Evolutionary conservation across 2,113 vertebrate species (phyloP).

Genomic region (Saccopteryx bilineata): DNA sequence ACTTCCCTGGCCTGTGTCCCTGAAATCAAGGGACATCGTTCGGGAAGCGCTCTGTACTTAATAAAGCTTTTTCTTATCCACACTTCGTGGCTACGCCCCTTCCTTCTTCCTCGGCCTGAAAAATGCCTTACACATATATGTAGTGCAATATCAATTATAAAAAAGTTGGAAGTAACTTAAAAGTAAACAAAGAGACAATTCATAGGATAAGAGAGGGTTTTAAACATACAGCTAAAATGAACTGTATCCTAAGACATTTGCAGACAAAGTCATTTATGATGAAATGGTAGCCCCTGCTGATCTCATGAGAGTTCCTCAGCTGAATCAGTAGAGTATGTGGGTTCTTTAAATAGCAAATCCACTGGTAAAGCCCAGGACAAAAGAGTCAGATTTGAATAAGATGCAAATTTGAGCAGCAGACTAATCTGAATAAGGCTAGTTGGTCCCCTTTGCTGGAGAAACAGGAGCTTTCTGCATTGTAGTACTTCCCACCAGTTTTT

Average conservation of each 20-base stretch:
- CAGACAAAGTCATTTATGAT: not conserved
- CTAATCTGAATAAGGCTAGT: not conserved
- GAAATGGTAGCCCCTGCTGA: not conserved
- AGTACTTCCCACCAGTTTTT: not conserved
- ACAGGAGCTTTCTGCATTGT: not conserved
- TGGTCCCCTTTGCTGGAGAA: not conserved
- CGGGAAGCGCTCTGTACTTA: no score
- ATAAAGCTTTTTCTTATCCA: no score
- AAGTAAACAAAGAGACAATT: not conserved
- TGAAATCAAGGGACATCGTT: no score
- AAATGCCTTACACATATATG: no score
- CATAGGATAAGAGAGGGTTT: not conserved
- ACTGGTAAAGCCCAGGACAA: not conserved
- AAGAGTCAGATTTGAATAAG: not conserved
- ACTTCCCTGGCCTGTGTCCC: no score
- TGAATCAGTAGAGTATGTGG: rapidly evolving
- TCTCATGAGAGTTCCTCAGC: not conserved
- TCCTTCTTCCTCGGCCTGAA: no score
- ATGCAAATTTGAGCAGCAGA: not conserved
- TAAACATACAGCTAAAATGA: not conserved
- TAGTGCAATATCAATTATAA: not conserved
- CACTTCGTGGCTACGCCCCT: no score
- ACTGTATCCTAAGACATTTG: not conserved
- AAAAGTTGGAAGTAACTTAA: not conserved
- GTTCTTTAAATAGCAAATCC: not conserved